These are phyloP conservation scores for Gnatocerus cornutus DNA, from an alignment of 2,888 invertebrate species.

Conservation along the genomic window DNA sequence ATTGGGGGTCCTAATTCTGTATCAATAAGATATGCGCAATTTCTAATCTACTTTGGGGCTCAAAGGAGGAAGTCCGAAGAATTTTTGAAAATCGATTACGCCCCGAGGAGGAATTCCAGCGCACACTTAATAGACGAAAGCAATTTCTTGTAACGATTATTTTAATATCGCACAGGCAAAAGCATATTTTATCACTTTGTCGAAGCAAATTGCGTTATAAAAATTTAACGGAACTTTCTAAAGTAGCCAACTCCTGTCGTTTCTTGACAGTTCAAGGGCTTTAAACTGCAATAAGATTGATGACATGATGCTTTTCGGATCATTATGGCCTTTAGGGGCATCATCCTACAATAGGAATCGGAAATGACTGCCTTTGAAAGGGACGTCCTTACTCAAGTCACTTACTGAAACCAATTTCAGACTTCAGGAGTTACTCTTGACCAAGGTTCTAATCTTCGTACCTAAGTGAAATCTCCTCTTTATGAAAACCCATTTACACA, in stretches of 20 bases:
- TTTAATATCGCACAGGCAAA: constrained; percentile 11
- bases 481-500: constrained; percentile 45
- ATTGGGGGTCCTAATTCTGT: constrained; percentile 41
- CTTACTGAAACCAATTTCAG: constrained; percentile 41
- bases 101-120: constrained; percentile 4
- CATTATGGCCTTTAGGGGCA: constrained; percentile 27
- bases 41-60: constrained; percentile 35
- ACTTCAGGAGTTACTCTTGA: constrained; percentile 41
- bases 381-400: constrained; percentile 32
- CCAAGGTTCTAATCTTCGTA: constrained; percentile 41
- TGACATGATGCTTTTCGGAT: constrained; percentile 19
- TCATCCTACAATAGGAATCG: constrained; percentile 34
- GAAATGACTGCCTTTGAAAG: constrained; percentile 39
- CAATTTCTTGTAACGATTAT: not conserved
- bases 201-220: constrained; percentile 25
- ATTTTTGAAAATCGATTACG: constrained; percentile 26
- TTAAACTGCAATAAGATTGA: constrained; percentile 35
- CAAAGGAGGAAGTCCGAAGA: constrained; percentile 12
- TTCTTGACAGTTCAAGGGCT: constrained; percentile 12
- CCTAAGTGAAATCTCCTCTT: constrained; percentile 43
- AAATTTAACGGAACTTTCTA: constrained; percentile 16
- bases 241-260: constrained; percentile 17
- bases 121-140: too few relatives aligned
- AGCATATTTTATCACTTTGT: constrained; percentile 26
- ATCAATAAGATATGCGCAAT: constrained; percentile 40